A percentile compares a stretch with the other conserved stretches of the same genome.
Conservation (phyloP, 2,113 vertebrate genomes). For the Zosterops borbonicus region DNA sequence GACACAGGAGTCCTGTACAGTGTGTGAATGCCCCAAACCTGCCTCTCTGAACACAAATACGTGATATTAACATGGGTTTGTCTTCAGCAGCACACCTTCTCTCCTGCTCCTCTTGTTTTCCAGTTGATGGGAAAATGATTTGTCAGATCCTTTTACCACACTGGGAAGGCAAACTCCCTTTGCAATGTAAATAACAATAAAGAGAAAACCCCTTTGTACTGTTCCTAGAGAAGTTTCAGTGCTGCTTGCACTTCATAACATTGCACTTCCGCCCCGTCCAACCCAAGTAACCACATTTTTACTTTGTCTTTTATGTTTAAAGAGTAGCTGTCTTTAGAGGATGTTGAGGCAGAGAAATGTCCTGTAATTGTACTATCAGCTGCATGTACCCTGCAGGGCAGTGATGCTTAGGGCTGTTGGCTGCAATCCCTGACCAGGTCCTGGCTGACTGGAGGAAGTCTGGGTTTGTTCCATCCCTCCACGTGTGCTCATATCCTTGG, state of each 20-base stretch:
- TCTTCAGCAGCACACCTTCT: accelerated
- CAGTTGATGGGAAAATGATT: neutral
- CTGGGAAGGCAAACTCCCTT: neutral
- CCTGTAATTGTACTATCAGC: neutral
- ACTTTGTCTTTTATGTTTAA: neutral
- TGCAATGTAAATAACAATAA: neutral
- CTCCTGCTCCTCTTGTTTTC: neutral
- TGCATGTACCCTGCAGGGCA: neutral
- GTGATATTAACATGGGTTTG: accelerated
- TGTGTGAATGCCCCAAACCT: accelerated
- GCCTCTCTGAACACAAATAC: accelerated
- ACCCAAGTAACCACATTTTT: neutral
- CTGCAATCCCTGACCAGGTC: neutral
- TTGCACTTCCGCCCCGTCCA: neutral
- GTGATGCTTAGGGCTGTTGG: neutral
- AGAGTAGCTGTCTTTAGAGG: neutral
- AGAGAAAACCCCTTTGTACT: neutral
- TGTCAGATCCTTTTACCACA: neutral
- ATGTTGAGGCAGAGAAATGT: neutral
- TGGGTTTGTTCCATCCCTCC: neutral
- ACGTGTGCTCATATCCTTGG: neutral
- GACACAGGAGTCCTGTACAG: neutral
- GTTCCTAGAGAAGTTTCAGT: neutral
- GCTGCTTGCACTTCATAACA: neutral
- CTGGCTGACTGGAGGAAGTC: neutral